Percentiles rank a stretch among this genome's conserved stretches.
phyloP scores from a whole-genome alignment of 2,888 invertebrate species.

The Stenotaenia linearis region DNA sequence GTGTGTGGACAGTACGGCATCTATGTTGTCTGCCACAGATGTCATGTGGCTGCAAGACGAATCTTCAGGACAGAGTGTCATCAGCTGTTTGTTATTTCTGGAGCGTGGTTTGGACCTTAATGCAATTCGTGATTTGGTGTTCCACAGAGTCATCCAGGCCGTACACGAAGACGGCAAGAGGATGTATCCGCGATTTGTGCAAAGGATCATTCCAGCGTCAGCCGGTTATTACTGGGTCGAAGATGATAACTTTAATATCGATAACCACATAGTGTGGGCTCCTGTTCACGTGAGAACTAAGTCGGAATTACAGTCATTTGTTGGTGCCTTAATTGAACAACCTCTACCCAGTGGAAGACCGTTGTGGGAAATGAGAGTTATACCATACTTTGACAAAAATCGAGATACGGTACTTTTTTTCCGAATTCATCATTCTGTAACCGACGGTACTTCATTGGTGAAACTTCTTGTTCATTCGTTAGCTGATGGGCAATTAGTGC shows the following conservation, averaged over 20 bases:
- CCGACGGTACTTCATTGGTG: slow-evolving; percentile 53
- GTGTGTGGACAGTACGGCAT: slow-evolving; percentile 31
- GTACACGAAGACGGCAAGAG: slow-evolving; percentile 45
- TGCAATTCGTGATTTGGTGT: slow-evolving; percentile 50
- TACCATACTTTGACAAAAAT: slow-evolving; percentile 48
- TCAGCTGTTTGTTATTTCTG: slow-evolving; percentile 52
- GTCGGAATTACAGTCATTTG: slow-evolving; percentile 49
- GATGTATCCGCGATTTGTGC: slow-evolving; percentile 51
- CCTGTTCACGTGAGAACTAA: slow-evolving; percentile 44
- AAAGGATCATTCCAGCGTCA: slow-evolving; percentile 47
- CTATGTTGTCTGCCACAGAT: slow-evolving; percentile 47
- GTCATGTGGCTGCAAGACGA: slow-evolving; percentile 50
- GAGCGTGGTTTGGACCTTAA: slow-evolving; percentile 51
- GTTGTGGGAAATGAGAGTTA: slow-evolving; percentile 54
- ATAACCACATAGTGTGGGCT: slow-evolving; percentile 51
- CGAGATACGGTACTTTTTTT: slow-evolving; percentile 50
- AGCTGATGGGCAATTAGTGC: slow-evolving; percentile 44
- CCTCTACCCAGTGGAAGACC: slow-evolving; percentile 49
- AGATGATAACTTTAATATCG: slow-evolving; percentile 51
- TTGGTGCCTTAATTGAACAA: slow-evolving; percentile 49
- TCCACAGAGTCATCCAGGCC: slow-evolving; percentile 48
- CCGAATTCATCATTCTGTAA: slow-evolving; percentile 52
- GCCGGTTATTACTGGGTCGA: slow-evolving; percentile 51
- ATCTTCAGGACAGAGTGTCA: slow-evolving; percentile 45
- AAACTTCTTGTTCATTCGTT: slow-evolving; percentile 48